phyloP scores from a whole-genome alignment of 2,888 invertebrate genomes.

The Halocaridina rubra region DNA sequence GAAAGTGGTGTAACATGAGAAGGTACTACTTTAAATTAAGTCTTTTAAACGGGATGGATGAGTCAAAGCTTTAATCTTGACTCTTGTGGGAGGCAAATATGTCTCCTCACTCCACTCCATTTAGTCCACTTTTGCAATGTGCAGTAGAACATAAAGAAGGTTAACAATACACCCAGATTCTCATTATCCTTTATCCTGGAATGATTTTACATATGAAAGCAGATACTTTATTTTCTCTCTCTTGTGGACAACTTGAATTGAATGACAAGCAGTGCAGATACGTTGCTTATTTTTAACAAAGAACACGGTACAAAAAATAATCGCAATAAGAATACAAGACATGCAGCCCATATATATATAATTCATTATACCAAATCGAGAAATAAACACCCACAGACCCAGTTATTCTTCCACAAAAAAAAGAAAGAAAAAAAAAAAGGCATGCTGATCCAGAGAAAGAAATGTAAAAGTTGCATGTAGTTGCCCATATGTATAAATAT shows the following conservation, averaged over 20 bases:
- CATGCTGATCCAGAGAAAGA: constrained; percentile 44
- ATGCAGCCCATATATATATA: constrained; percentile 20
- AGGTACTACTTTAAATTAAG: too few relatives aligned
- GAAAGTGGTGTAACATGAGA: too few relatives aligned
- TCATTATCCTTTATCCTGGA: constrained; percentile 55
- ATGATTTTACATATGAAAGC: constrained; percentile 59
- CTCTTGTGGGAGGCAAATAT: too few relatives aligned
- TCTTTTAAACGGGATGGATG: too few relatives aligned
- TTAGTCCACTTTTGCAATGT: too few relatives aligned
- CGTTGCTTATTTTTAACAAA: constrained; percentile 36
- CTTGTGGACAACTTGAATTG: constrained; percentile 54
- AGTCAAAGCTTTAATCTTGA: too few relatives aligned
- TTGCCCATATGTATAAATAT: constrained; percentile 31
- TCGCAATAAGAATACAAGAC: not conserved
- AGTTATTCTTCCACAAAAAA: too few relatives aligned
- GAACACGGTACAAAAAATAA: constrained; percentile 37
- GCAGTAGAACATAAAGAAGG: too few relatives aligned
- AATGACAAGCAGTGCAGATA: constrained; percentile 52
- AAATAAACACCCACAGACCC: constrained; percentile 48
- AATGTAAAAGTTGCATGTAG: constrained; percentile 50
- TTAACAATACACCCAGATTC: not conserved
- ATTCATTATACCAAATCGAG: constrained; percentile 44
- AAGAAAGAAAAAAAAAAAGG: too few relatives aligned
- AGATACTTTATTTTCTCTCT: constrained; percentile 46
- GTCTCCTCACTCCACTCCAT: too few relatives aligned